These are phyloP conservation scores for Andrena bucephala DNA, from an alignment of 2,888 invertebrate species.

Conservation along the genomic window DNA sequence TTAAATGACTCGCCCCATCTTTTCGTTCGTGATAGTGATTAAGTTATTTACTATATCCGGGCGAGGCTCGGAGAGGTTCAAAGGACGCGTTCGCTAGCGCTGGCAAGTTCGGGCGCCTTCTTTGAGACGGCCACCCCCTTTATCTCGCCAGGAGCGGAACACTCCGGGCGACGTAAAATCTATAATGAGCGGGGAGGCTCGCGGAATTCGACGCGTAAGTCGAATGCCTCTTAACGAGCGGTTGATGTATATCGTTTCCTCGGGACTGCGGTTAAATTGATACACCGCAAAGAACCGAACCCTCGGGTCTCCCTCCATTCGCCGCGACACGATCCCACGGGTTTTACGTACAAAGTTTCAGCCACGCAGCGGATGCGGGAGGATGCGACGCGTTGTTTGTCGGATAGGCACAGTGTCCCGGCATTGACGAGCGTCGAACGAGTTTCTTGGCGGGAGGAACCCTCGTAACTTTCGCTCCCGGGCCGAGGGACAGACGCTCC, in stretches of 20 bases:
- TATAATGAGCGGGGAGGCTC: constrained; percentile 47
- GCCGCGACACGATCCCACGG: constrained; percentile 13
- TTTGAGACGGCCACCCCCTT: constrained; percentile 20
- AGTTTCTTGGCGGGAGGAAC: constrained; percentile 50
- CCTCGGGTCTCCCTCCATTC: background rate
- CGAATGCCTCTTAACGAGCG: constrained; percentile 38
- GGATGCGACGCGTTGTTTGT: constrained; percentile 60
- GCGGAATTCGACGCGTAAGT: constrained; percentile 43
- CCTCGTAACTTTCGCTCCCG: constrained; percentile 33
- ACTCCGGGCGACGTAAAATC: constrained; percentile 49
- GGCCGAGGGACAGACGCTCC: background rate
- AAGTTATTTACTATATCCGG: too few species aligned
- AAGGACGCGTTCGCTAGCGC: constrained; percentile 2
- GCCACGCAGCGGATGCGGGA: constrained; percentile 39
- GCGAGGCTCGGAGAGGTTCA: background rate
- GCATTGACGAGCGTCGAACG: constrained; percentile 58
- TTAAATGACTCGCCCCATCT: background rate
- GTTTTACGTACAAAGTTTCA: constrained; percentile 63
- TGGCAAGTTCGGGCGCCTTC: constrained; percentile 4
- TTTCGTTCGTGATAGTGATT: too few species aligned
- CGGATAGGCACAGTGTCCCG: constrained; percentile 54
- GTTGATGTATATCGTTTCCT: constrained; percentile 18
- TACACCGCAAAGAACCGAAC: constrained; percentile 42
- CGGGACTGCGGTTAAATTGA: constrained; percentile 63
- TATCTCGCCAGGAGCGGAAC: constrained; percentile 13